Evolutionary conservation across 1,140 invertebrate genomes (phyloP).

Genomic region (Panagrolaimus sp.): DNA sequence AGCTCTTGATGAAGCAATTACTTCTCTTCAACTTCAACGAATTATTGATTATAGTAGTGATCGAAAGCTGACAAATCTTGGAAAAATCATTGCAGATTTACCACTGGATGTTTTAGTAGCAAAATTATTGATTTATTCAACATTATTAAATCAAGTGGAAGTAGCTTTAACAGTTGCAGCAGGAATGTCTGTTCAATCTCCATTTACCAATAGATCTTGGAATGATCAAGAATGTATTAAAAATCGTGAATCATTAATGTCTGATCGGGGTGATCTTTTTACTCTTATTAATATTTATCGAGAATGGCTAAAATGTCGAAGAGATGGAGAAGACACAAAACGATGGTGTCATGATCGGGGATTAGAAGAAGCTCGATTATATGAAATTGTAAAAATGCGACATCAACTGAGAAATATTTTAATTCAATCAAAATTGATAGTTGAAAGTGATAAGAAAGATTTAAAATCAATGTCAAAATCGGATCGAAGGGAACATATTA

Average conservation of each 20-base stretch:
- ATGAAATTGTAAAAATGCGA: slow-evolving; percentile 40
- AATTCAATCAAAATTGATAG: slow-evolving; percentile 35
- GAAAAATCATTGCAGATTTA: slow-evolving; percentile 76
- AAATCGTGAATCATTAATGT: slow-evolving; percentile 74
- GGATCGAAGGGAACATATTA: slow-evolving; percentile 27
- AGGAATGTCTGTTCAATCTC: slow-evolving; percentile 83
- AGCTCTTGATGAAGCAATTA: slow-evolving; percentile 78
- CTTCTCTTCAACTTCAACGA: slow-evolving; percentile 79
- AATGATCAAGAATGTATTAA: slow-evolving; percentile 64
- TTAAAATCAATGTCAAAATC: slow-evolving; percentile 32
- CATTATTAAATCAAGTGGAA: slow-evolving; percentile 63
- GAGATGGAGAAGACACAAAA: slow-evolving; percentile 36
- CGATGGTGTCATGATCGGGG: slow-evolving; percentile 34
- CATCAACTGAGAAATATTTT: slow-evolving; percentile 36
- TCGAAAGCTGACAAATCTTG: slow-evolving; percentile 81
- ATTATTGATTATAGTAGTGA: slow-evolving; percentile 70
- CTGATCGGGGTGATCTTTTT: slow-evolving; percentile 89
- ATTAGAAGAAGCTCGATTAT: slow-evolving; percentile 43
- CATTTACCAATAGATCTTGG: slow-evolving; percentile 74
- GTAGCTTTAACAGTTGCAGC: slow-evolving; percentile 84
- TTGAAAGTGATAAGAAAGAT: slow-evolving; percentile 20
- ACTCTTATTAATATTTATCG: slow-evolving; percentile 79
- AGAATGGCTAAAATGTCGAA: slow-evolving; percentile 34
- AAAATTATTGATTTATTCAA: slow-evolving; percentile 20
- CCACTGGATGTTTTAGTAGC: slow-evolving; percentile 83